Conservation (phyloP, 2,113 vertebrate genomes). For the Accipiter virgatus region DNA sequence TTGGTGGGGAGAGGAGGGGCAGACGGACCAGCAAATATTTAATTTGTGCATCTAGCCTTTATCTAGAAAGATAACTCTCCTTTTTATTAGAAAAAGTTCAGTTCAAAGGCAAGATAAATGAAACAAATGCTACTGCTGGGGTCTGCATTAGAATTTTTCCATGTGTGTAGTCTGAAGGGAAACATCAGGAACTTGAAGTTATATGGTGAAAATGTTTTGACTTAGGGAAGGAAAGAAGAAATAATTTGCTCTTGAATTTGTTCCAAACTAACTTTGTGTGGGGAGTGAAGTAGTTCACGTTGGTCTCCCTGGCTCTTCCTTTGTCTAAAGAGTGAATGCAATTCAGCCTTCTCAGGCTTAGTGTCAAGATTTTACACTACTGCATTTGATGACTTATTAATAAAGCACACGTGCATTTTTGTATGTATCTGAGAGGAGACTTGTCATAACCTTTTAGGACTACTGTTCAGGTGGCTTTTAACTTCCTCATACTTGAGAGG, state of each 20-base stretch:
- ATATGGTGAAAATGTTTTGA: not conserved
- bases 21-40: not conserved
- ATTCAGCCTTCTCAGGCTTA: fast-evolving
- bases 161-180: not conserved
- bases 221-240: not conserved
- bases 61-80: not conserved
- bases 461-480: not conserved
- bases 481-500: not conserved
- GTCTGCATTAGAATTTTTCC: not conserved
- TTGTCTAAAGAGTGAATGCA: not conserved
- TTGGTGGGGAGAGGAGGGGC: not conserved
- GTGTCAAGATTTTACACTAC: not conserved
- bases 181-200: not conserved
- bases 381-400: not conserved
- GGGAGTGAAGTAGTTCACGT: not conserved
- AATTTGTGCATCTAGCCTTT: not conserved
- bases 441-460: not conserved
- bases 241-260: not conserved
- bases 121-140: not conserved
- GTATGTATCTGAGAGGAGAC: not conserved
- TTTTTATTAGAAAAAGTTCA: not conserved
- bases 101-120: not conserved
- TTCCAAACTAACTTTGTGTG: not conserved
- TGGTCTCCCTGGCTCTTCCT: not conserved
- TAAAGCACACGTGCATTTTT: not conserved